A percentile compares a stretch with the other conserved stretches of the same genome.
Conservation (phyloP, 2,888 invertebrate genomes). For the Aleiodes alternator region DNA sequence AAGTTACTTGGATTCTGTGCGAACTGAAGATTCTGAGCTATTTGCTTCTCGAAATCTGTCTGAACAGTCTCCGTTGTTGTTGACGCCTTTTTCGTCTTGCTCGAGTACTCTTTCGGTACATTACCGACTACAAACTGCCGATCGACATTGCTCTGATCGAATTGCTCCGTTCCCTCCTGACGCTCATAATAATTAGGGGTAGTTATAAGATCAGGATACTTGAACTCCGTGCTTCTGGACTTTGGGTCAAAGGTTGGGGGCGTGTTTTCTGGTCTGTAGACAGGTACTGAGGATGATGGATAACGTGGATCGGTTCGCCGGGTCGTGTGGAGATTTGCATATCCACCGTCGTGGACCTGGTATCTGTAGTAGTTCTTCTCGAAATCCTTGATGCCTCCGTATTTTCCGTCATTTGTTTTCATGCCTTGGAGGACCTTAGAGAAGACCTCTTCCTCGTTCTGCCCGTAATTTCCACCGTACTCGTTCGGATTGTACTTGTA, state of each 20-base stretch:
- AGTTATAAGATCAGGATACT: constrained; percentile 64
- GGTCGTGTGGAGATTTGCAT: constrained; percentile 76
- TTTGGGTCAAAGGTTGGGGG: constrained; percentile 58
- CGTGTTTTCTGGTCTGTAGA: constrained; percentile 63
- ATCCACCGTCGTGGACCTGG: constrained; percentile 61
- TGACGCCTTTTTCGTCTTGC: constrained; percentile 24
- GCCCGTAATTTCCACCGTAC: constrained; percentile 82
- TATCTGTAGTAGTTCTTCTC: constrained; percentile 68
- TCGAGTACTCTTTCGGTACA: constrained; percentile 78
- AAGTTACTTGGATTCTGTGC: constrained; percentile 49
- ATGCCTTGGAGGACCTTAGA: constrained; percentile 85
- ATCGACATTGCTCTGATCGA: constrained; percentile 58
- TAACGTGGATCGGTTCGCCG: constrained; percentile 62
- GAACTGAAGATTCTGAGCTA: constrained; percentile 58
- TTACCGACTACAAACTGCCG: constrained; percentile 82
- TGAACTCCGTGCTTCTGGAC: constrained; percentile 67
- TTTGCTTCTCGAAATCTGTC: constrained; percentile 54
- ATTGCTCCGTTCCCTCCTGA: constrained; percentile 51
- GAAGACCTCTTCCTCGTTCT: constrained; percentile 86
- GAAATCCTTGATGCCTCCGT: constrained; percentile 58
- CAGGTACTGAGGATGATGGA: constrained; percentile 54
- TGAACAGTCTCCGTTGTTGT: constrained; percentile 51
- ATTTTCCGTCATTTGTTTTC: constrained; percentile 69
- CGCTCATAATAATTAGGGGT: constrained; percentile 68
- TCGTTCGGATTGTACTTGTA: constrained; percentile 84